phyloP scores from a whole-genome alignment of 2,113 vertebrate species.

The Regulus satrapa region DNA sequence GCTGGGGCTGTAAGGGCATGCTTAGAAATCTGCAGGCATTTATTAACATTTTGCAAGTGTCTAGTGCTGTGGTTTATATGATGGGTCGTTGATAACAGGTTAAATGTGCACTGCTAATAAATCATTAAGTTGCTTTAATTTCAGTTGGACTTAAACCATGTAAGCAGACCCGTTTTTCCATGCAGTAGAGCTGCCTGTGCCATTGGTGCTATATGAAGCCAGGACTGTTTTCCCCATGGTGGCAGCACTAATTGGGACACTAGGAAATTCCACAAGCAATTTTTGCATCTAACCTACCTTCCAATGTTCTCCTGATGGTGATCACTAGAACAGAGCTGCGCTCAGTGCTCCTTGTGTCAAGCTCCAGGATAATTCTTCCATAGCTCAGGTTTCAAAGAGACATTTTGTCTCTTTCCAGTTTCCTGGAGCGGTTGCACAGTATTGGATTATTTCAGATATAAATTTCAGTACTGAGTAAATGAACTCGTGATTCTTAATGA shows the following conservation, averaged over 20 bases:
- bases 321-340: background rate
- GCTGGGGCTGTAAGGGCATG: background rate
- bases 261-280: background rate
- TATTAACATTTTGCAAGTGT: background rate
- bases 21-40: background rate
- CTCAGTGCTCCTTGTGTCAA: accelerated
- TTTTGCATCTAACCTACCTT: background rate
- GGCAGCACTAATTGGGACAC: background rate
- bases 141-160: background rate
- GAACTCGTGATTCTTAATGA: slow-evolving; percentile 11
- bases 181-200: background rate
- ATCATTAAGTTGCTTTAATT: background rate
- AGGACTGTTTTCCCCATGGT: background rate
- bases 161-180: background rate
- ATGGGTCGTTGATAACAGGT: background rate
- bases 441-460: background rate
- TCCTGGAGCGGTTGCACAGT: background rate
- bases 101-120: background rate
- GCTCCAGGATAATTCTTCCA: background rate
- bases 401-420: background rate
- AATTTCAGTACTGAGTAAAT: background rate
- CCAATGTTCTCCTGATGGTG: background rate
- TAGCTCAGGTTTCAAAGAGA: background rate
- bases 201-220: background rate
- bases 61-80: background rate